These are phyloP conservation scores for Drosophila kikkawai DNA, from an alignment of 1,140 invertebrate genomes.

Conservation along the genomic window DNA sequence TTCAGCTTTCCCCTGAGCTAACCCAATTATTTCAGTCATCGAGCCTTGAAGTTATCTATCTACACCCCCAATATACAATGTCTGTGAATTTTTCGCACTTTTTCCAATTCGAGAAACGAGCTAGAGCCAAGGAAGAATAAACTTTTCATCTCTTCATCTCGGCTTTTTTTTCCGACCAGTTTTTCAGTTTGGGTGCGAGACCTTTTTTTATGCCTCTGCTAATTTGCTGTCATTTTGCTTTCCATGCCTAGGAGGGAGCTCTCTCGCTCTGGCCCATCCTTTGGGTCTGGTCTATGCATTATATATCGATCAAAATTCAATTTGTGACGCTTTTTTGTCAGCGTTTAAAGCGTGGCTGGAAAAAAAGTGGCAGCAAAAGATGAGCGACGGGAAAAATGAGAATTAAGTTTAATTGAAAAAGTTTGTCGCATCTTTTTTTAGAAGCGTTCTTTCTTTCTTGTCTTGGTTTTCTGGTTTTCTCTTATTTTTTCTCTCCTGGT, in stretches of 20 bases:
- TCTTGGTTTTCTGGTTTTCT: slow-evolving; percentile 26
- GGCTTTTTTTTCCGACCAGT: slow-evolving; percentile 29
- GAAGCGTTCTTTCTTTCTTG: slow-evolving; percentile 37
- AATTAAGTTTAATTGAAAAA: slow-evolving; percentile 83
- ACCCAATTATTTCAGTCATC: slow-evolving; percentile 40
- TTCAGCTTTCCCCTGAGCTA: neutral
- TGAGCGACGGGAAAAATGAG: slow-evolving; percentile 31
- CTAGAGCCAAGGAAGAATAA: slow-evolving; percentile 16
- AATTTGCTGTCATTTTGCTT: slow-evolving; percentile 81
- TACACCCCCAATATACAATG: slow-evolving; percentile 5
- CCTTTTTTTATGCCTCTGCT: slow-evolving; percentile 68
- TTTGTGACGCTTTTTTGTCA: slow-evolving; percentile 77
- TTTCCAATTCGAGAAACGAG: slow-evolving; percentile 4
- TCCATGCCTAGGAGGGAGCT: slow-evolving; percentile 45
- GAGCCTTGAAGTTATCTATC: slow-evolving; percentile 37
- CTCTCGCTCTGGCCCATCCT: neutral
- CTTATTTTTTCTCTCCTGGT: neutral
- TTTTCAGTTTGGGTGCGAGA: slow-evolving; percentile 48
- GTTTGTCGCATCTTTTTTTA: slow-evolving; percentile 75
- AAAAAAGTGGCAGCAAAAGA: slow-evolving; percentile 29
- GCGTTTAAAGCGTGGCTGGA: slow-evolving; percentile 56
- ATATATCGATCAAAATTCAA: slow-evolving; percentile 83
- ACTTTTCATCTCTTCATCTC: slow-evolving; percentile 44
- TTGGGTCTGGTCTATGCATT: slow-evolving; percentile 53
- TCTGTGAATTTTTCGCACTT: slow-evolving; percentile 41